Base-by-base conservation (phyloP, 1,140 invertebrate genomes). In the Andricus grossulariae region DNA sequence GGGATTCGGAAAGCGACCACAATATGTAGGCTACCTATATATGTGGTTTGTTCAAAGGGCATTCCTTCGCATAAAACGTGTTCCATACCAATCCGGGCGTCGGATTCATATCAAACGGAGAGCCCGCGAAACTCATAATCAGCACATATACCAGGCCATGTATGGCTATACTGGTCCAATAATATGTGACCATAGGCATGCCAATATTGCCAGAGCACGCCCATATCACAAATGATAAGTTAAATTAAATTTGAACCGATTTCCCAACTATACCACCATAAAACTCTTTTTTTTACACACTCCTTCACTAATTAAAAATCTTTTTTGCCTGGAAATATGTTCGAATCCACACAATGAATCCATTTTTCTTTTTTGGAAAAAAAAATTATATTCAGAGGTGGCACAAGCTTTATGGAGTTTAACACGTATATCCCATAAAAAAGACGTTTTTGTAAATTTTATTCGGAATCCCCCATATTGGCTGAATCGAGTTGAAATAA, bases 21-120 rank as follows among this genome's bases (percentile, higher is more conserved):
- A 66, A 74, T 81, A 71, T 55, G 49, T 77, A 50, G 75, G 72
- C 52, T 52, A 73, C 75, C 76, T 85, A 82, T 77, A 80, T 74
- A 50, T 39, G 60, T 66, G 76, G 76, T 66, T 84, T 80, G 80
- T 85, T 87, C 82, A 86, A 86, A 87, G 81, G 73, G 71, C 83
- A 87, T 87, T 86, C 81, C 84, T 80, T 75, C n/a, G 75, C 70
- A 76, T 57, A 80, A 76, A 86, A 85, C 74, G 82, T 66, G 79
- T 80, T 45, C 39, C 45, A 66, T 66, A 80, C 49, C 76, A 76
- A 75, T 70, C 19, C 11, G 60, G 52, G 60, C 71, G 78, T 79
- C 73, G 75, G 71, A 83, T 84, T 83, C 83, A 82, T 85, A 85
- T 86, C 79, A 80, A 83, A 81, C 73, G 74, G 72, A 75, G 73